A percentile compares a stretch with the other conserved stretches of the same genome.
These are phyloP conservation scores for Leptinotarsa texana DNA, from an alignment of 1,140 invertebrate genomes.

Conservation along the genomic window DNA sequence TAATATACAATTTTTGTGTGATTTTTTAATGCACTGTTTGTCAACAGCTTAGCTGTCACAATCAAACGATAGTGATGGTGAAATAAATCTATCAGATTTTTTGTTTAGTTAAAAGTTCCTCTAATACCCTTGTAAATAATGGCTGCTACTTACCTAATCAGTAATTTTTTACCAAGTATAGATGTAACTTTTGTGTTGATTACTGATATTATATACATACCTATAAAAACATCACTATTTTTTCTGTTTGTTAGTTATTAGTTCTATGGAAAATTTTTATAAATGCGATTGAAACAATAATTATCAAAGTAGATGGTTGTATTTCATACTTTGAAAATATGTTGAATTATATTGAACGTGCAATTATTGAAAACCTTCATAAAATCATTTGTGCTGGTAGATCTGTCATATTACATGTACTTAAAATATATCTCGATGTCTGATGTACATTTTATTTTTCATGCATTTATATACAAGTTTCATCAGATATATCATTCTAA, in stretches of 20 bases:
- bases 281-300: constrained; percentile 1
- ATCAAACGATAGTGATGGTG: not conserved
- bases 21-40: constrained; percentile 18
- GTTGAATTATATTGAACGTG: constrained; percentile 21
- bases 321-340: constrained; percentile 17
- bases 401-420: constrained; percentile 11
- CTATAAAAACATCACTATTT: constrained; percentile 16
- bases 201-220: constrained; percentile 28
- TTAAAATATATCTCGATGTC: constrained; percentile 11
- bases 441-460: not conserved
- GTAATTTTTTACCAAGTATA: constrained; percentile 28
- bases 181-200: constrained; percentile 23
- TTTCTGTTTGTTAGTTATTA: constrained; percentile 21
- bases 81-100: constrained; percentile 4
- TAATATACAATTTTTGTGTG: constrained; percentile 24
- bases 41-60: constrained; percentile 21
- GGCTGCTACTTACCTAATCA: constrained; percentile 29
- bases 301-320: constrained; percentile 8
- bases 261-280: constrained; percentile 12
- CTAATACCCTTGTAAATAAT: constrained; percentile 28
- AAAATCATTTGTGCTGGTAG: constrained; percentile 17
- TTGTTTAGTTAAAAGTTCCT: constrained; percentile 27
- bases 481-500: not conserved
- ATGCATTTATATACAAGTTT: constrained; percentile 1
- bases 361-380: constrained; percentile 14